Evolutionary conservation across 2,797 vertebrate genomes (phyloP).

Genomic region (Pangasius sanitwongsei): DNA sequence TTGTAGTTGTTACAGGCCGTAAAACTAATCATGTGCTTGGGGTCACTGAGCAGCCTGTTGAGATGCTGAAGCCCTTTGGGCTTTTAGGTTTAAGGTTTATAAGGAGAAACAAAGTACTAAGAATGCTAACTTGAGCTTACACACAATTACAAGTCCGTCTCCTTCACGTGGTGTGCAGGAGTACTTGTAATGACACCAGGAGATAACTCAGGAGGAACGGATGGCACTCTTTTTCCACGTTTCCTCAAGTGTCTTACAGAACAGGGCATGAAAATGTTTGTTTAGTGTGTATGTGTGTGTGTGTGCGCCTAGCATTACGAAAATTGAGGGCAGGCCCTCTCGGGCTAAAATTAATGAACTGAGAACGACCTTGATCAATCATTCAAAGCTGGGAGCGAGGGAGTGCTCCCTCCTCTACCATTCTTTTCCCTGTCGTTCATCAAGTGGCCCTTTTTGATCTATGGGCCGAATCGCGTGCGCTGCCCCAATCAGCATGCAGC

Average conservation of each 20-base stretch:
- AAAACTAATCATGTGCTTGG: constrained; percentile 48
- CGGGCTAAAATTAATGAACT: constrained; percentile 81
- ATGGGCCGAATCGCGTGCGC: constrained; percentile 81
- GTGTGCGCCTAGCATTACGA: constrained; percentile 34
- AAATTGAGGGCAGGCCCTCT: constrained; percentile 68
- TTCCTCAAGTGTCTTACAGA: constrained; percentile 19
- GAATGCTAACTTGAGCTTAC: constrained; percentile 20
- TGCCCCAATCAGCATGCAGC: constrained; percentile 74
- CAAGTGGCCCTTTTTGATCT: constrained; percentile 87
- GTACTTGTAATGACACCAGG: constrained; percentile 9
- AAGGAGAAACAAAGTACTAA: constrained; percentile 37
- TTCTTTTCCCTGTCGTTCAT: constrained; percentile 82
- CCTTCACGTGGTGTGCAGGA: not conserved
- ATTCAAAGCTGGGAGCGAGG: constrained; percentile 73
- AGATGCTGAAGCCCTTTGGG: constrained; percentile 21
- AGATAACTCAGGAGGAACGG: constrained; percentile 28
- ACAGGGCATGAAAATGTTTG: constrained; percentile 48
- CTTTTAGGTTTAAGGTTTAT: constrained; percentile 38
- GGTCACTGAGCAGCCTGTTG: constrained; percentile 43
- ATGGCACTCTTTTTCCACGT: constrained; percentile 24
- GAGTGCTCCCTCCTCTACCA: constrained; percentile 73
- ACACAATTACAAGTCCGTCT: constrained; percentile 19
- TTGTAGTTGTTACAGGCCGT: constrained; percentile 46
- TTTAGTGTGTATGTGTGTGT: constrained; percentile 40
- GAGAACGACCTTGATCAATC: constrained; percentile 84